A percentile compares a stretch with the other conserved stretches of the same genome.
Conservation (phyloP, 2,888 invertebrate species). For the Pheosia gnoma region DNA sequence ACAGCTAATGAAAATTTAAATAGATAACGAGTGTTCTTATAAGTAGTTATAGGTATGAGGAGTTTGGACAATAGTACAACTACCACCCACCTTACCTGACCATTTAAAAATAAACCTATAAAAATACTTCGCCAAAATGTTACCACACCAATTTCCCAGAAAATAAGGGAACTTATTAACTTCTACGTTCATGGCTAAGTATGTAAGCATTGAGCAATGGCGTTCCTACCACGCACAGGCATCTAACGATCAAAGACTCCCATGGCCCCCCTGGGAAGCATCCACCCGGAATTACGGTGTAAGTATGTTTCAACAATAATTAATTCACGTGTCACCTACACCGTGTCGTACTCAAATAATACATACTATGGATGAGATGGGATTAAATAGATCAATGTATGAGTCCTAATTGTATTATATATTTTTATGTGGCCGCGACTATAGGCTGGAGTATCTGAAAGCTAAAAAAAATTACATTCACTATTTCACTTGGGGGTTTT, state of each 20-base stretch:
- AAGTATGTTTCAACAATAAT: conserved; percentile 33
- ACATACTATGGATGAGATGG: not conserved
- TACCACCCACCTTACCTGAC: too few species aligned
- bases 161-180: not conserved
- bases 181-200: not conserved
- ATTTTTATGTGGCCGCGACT: too few species aligned
- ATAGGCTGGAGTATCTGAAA: too few species aligned
- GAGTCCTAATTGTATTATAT: too few species aligned
- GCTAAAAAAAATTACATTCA: too few species aligned
- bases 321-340: conserved; percentile 26
- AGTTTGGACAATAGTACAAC: too few species aligned
- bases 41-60: too few species aligned
- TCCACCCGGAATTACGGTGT: conserved; percentile 35
- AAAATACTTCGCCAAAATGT: not conserved
- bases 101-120: too few species aligned
- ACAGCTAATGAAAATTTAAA: too few species aligned
- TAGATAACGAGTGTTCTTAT: too few species aligned
- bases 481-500: too few species aligned
- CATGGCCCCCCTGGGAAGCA: conserved; percentile 28
- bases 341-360: conserved; percentile 11
- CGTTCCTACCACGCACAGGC: conserved; percentile 7
- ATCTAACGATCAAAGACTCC: conserved; percentile 37
- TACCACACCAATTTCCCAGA: conserved; percentile 4
- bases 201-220: not conserved
- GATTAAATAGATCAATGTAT: too few species aligned